phyloP scores from a whole-genome alignment of 2,113 vertebrate species.

The Astur gentilis region DNA sequence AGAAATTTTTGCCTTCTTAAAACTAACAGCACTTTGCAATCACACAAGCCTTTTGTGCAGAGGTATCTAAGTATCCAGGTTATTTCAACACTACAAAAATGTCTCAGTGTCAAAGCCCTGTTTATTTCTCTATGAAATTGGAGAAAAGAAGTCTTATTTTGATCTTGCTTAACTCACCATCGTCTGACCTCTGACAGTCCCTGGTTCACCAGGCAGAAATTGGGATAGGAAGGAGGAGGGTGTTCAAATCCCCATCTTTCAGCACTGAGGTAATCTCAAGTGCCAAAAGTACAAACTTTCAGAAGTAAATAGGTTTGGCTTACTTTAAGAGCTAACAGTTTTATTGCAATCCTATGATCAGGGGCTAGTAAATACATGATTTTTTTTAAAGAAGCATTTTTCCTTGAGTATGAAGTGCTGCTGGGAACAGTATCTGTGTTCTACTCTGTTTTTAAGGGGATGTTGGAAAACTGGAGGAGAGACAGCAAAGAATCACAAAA shows the following conservation, averaged over 20 bases:
- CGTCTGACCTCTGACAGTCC: neutral
- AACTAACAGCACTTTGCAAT: neutral
- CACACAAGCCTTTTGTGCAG: neutral
- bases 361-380: too few species aligned
- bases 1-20: neutral
- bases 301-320: neutral
- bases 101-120: neutral
- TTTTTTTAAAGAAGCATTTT: neutral
- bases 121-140: neutral
- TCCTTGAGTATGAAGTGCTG: neutral
- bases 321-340: neutral
- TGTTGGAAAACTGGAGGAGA: neutral
- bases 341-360: neutral
- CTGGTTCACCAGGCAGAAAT: neutral
- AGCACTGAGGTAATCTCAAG: neutral
- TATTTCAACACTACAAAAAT: neutral
- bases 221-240: neutral
- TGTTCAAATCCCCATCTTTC: neutral
- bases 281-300: neutral
- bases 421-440: neutral
- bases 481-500: neutral
- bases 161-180: neutral
- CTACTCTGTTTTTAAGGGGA: neutral
- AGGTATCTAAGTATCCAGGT: neutral
- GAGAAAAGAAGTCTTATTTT: neutral